Evolutionary conservation across 2,888 invertebrate genomes (phyloP), one percentile per base, ranked within the genome.

Genomic region (Podabrus alpinus): DNA sequence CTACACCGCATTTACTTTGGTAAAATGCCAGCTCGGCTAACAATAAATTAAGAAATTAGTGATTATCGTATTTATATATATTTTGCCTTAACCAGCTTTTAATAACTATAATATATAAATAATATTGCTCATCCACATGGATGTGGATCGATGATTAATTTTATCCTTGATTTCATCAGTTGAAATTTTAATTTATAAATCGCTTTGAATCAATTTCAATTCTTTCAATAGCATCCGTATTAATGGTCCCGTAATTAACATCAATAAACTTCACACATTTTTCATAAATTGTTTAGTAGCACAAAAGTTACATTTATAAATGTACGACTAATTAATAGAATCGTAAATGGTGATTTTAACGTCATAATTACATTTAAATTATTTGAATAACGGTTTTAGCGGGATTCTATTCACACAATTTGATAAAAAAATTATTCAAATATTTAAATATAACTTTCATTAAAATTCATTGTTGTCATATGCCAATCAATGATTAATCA

Each of bases 311-410:
- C 45, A 45, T 45, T 45, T 45, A 71, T 68, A 66, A 71, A 60
- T 68, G 15, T 13, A 74, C 79, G 76, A 73, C 80, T 81, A 81
- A 81, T 81, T 81, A 81, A 81, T 81, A 79, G 72, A 79, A 78
- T 78, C 80, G 78, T 80, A 80, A 80, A 78, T 74, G 80, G 78
- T 76, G 78, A 75, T 74, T 79, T 80, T 77, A 79, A 76, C 71
- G 79, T 81, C 77, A 77, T 76, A 80, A 81, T 78, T 77, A 77
- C n/a, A 45, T 45, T 45, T 79, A 77, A 81, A 79, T 79, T 79
- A 81, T 81, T 73, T 66, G 62, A 69, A n/a, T 75, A 75, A 75
- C 72, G 75, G 72, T 68, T 15, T 15, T 15, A 15, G 45, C 45
- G n/a, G 45, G 7, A 45, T 45, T 64, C 62, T 64, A 64, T 64